These are phyloP conservation scores for Stichopus horrens DNA, from an alignment of 53 echinoderm and acorn worm genomes.

Conservation along the genomic window DNA sequence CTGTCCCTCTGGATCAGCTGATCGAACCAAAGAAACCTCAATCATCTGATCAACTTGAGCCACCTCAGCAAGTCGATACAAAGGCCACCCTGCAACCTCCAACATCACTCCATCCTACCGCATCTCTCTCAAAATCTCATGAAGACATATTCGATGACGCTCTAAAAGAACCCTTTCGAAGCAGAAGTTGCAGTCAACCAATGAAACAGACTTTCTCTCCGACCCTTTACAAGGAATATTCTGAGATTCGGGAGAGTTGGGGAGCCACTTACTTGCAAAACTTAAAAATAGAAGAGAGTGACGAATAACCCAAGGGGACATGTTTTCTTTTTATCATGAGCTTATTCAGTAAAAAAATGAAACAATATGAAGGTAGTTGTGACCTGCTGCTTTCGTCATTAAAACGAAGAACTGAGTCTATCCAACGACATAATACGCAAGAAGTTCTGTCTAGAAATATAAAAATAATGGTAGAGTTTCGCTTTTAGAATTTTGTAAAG, in stretches of 20 bases:
- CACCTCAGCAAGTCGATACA: neutral
- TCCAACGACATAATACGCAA: no score
- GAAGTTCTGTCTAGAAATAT: no score
- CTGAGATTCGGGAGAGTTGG: slow-evolving; percentile 25
- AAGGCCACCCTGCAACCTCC: neutral
- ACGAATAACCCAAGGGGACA: neutral
- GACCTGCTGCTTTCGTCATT: no score
- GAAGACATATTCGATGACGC: slow-evolving; percentile 29
- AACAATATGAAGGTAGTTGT: no score
- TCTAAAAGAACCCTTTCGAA: slow-evolving; percentile 28
- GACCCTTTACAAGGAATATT: slow-evolving; percentile 22
- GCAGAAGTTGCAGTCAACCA: slow-evolving; percentile 29
- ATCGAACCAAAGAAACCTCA: neutral
- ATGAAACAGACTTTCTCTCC: slow-evolving; percentile 17
- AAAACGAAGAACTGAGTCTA: no score
- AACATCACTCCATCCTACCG: neutral
- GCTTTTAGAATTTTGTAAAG: no score
- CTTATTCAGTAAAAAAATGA: neutral
- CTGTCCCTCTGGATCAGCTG: slow-evolving; percentile 4
- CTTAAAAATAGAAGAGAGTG: slow-evolving; percentile 3
- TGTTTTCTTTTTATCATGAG: neutral
- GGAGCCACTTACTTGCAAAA: slow-evolving; percentile 27
- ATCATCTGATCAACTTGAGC: neutral
- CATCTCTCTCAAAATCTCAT: slow-evolving; percentile 1
- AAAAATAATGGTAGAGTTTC: no score